Conservation (phyloP, 2,888 invertebrate species). For the Tetrapedia diversipes region DNA sequence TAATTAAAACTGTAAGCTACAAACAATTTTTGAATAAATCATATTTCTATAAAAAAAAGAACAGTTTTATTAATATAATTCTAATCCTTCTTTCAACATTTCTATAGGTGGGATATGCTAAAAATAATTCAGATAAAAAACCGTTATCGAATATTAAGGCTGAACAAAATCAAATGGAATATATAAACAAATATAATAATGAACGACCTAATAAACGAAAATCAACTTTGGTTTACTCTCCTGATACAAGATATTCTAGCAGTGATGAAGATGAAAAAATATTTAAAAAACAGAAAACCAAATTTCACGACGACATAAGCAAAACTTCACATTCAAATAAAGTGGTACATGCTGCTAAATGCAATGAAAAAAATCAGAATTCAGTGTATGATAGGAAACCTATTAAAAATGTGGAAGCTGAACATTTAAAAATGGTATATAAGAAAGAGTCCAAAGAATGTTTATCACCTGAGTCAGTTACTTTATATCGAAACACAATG, state of each 20-base stretch:
- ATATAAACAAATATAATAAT: conserved; percentile 42
- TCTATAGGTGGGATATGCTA: conserved; percentile 72
- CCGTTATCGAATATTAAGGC: conserved; percentile 42
- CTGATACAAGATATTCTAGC: conserved; percentile 41
- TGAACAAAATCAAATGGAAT: conserved; percentile 46
- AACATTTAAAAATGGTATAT: conserved; percentile 36
- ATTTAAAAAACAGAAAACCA: conserved; percentile 60
- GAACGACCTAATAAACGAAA: conserved; percentile 69
- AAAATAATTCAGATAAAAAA: conserved; percentile 69
- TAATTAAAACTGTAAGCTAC: conserved; percentile 64
- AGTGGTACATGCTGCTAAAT: background rate
- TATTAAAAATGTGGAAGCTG: conserved; percentile 6
- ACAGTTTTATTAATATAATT: conserved; percentile 69
- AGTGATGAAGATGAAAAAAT: conserved; percentile 63
- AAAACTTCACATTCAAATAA: conserved; percentile 12
- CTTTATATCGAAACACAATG: conserved; percentile 64
- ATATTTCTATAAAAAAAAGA: conserved; percentile 70
- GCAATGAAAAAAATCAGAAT: conserved; percentile 7
- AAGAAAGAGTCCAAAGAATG: conserved; percentile 26
- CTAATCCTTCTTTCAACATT: conserved; percentile 72
- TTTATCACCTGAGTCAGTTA: conserved; percentile 17
- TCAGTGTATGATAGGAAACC: conserved; percentile 11
- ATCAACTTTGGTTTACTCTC: conserved; percentile 43
- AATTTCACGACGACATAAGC: conserved; percentile 7
- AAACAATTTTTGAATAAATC: conserved; percentile 75